These are phyloP conservation scores for Leucoraja erinaceus DNA, from an alignment of 2,113 vertebrate genomes.

Conservation along the genomic window DNA sequence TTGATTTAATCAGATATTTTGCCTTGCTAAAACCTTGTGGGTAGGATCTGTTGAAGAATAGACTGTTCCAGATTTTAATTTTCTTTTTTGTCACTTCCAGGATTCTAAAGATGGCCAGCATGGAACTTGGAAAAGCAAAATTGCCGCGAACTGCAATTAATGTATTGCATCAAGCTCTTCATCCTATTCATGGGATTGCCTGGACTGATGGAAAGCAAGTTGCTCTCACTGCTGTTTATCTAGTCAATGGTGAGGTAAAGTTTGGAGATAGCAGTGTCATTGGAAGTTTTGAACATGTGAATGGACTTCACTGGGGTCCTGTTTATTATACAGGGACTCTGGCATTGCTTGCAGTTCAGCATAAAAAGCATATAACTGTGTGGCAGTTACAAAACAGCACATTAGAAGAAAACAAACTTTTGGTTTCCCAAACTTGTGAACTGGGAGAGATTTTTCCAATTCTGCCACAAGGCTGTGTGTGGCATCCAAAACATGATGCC, in stretches of 20 bases:
- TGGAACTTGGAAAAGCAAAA: constrained; percentile 88
- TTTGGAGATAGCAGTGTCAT: constrained; percentile 83
- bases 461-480: constrained; percentile 85
- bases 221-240: constrained; percentile 68
- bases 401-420: constrained; percentile 67
- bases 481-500: constrained; percentile 80
- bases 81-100: neutral
- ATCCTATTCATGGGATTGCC: constrained; percentile 80
- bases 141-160: constrained; percentile 82
- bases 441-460: constrained; percentile 73
- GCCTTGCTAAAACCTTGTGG: neutral
- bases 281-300: constrained; percentile 82
- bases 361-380: constrained; percentile 75
- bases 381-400: constrained; percentile 77
- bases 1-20: neutral
- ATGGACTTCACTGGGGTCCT: constrained; percentile 80
- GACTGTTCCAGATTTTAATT: neutral
- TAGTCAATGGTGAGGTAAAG: constrained; percentile 61
- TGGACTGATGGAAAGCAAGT: constrained; percentile 93
- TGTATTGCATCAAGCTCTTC: constrained; percentile 77
- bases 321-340: constrained; percentile 55
- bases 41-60: neutral
- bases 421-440: constrained; percentile 80
- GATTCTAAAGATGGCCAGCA: constrained; percentile 45
- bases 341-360: constrained; percentile 79